Evolutionary conservation across 2,797 vertebrate species (phyloP).

Genomic region (Decapterus maruadsi): DNA sequence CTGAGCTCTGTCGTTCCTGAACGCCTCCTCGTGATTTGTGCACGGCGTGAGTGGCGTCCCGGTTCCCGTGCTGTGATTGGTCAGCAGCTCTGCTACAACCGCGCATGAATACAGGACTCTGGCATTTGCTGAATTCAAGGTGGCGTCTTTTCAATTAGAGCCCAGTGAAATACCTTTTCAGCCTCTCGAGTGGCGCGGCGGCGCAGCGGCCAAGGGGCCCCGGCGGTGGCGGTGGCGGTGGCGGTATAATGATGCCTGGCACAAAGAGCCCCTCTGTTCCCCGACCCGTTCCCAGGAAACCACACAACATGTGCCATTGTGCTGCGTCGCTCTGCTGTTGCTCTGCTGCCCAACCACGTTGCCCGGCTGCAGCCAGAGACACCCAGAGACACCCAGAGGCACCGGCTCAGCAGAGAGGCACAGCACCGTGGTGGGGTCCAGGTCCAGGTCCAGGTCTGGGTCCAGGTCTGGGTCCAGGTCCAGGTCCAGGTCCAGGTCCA

Average conservation of each 20-base stretch:
- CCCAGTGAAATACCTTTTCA: constrained; percentile 89
- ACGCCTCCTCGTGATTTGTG: constrained; percentile 71
- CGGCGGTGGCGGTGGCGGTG: too few relatives aligned
- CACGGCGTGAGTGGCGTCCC: constrained; percentile 67
- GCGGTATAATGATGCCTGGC: constrained; percentile 87
- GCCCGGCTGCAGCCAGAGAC: constrained; percentile 79
- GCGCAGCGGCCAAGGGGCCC: constrained; percentile 82
- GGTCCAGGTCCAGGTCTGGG: too few relatives aligned
- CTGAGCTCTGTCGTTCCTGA: constrained; percentile 30
- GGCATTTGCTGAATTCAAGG: constrained; percentile 86
- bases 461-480: background rate
- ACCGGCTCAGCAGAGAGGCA: constrained; percentile 71
- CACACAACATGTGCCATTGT: constrained; percentile 89
- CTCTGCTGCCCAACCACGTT: constrained; percentile 89
- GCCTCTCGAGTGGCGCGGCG: constrained; percentile 83
- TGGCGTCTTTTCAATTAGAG: constrained; percentile 85
- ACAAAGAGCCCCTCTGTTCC: constrained; percentile 88
- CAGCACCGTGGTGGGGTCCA: constrained; percentile 48
- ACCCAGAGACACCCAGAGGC: constrained; percentile 60
- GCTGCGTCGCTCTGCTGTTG: constrained; percentile 84
- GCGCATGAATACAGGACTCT: constrained; percentile 72
- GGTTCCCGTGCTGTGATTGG: constrained; percentile 71
- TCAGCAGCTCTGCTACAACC: constrained; percentile 76
- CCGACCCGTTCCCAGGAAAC: constrained; percentile 88
- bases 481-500: too few relatives aligned